Evolutionary conservation across 37 sponge, comb jelly and placozoan genomes (phyloP).

Genomic region (Hexactinellida sp.): DNA sequence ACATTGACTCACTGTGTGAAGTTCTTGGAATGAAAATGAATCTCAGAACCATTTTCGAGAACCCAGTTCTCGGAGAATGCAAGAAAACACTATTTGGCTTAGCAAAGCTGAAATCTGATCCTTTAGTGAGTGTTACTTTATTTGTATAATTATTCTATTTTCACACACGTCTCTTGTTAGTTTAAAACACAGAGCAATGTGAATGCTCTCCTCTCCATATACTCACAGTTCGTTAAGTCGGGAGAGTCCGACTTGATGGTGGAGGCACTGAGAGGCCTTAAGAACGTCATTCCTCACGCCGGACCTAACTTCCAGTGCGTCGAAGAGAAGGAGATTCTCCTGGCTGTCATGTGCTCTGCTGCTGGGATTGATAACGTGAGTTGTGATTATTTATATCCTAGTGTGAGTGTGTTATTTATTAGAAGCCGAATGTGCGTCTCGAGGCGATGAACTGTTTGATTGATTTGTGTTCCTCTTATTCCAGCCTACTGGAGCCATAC

Average conservation of each 20-base stretch:
- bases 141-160: neutral
- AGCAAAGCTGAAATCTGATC: neutral
- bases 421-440: neutral
- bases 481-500: neutral
- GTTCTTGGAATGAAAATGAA: neutral
- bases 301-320: neutral
- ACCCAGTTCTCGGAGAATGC: neutral
- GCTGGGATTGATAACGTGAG: neutral
- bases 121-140: neutral
- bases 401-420: neutral
- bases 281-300: neutral
- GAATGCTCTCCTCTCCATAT: conserved; percentile 5
- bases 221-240: neutral
- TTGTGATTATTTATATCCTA: neutral
- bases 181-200: neutral
- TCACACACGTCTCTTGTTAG: neutral
- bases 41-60: neutral
- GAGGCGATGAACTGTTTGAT: conserved; percentile 13
- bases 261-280: neutral
- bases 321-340: neutral
- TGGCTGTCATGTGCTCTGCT: neutral
- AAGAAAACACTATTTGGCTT: neutral
- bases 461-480: neutral
- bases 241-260: conserved; percentile 3
- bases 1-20: neutral